Conservation (phyloP, 1,140 invertebrate genomes). For the Drosophila elegans region DNA sequence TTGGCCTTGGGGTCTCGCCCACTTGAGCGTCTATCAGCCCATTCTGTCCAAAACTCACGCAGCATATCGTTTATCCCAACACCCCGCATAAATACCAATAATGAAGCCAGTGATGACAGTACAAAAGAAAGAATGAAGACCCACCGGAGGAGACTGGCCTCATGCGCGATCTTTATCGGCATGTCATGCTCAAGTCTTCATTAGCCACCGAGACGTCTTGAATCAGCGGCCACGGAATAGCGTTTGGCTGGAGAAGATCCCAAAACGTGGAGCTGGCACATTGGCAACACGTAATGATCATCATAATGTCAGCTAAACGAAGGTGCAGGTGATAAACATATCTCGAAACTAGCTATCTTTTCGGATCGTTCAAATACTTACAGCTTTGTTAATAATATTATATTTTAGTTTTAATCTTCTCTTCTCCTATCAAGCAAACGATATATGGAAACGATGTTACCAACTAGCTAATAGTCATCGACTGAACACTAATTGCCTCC, state of each 20-base stretch:
- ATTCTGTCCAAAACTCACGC: slow-evolving; percentile 39
- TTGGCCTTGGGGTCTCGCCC: not conserved
- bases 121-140: slow-evolving; percentile 6
- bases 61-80: slow-evolving; percentile 18
- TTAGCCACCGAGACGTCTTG: slow-evolving; percentile 63
- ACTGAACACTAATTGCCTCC: not conserved
- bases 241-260: slow-evolving; percentile 16
- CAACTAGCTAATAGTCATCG: too few relatives aligned
- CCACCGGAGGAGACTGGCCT: slow-evolving; percentile 7
- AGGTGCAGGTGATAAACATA: slow-evolving; percentile 38
- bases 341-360: too few relatives aligned
- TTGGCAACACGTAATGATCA: slow-evolving; percentile 54
- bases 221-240: slow-evolving; percentile 25
- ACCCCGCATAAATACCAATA: slow-evolving; percentile 31
- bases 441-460: too few relatives aligned
- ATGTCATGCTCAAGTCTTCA: slow-evolving; percentile 81
- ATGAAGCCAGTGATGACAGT: slow-evolving; percentile 38
- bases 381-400: too few relatives aligned
- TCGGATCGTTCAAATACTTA: too few relatives aligned
- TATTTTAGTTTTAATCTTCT: too few relatives aligned
- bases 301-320: slow-evolving; percentile 39
- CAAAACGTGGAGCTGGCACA: slow-evolving; percentile 22
- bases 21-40: slow-evolving; percentile 53
- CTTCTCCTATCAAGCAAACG: too few relatives aligned
- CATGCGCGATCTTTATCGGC: slow-evolving; percentile 74